Conservation (phyloP, 2,888 invertebrate species). For the Kuschelorhynchus macadamiae region DNA sequence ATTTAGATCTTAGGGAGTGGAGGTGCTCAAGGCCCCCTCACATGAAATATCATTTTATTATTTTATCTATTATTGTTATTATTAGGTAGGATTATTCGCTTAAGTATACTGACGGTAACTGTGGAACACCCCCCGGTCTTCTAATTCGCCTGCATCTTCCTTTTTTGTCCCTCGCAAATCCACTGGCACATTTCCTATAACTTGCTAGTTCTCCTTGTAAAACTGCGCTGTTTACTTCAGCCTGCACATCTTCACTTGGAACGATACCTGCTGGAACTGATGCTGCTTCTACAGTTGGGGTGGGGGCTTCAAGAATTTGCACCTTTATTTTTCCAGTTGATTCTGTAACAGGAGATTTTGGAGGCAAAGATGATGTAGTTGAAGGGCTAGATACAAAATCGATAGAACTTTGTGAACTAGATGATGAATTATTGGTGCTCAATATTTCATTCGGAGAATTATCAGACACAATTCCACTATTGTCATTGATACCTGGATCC, state of each 20-base stretch:
- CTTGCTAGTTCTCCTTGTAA: constrained; percentile 58
- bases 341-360: constrained; percentile 28
- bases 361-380: background rate
- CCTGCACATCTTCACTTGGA: constrained; percentile 49
- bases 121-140: constrained; percentile 54
- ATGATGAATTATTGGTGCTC: background rate
- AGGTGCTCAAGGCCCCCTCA: no score
- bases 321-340: constrained; percentile 60
- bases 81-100: no score
- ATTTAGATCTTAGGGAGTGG: no score
- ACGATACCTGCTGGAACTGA: constrained; percentile 34
- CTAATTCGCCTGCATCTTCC: constrained; percentile 66
- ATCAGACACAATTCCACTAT: background rate
- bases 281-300: constrained; percentile 25
- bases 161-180: constrained; percentile 64
- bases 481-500: background rate
- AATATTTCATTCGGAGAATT: background rate
- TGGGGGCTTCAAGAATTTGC: constrained; percentile 56
- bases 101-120: constrained; percentile 49
- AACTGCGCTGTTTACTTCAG: constrained; percentile 31
- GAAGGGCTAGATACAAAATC: background rate
- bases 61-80: no score
- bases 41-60: no score
- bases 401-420: background rate
- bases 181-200: constrained; percentile 59